Conservation (phyloP, 2,888 invertebrate genomes). For the Plagiodera versicolora region DNA sequence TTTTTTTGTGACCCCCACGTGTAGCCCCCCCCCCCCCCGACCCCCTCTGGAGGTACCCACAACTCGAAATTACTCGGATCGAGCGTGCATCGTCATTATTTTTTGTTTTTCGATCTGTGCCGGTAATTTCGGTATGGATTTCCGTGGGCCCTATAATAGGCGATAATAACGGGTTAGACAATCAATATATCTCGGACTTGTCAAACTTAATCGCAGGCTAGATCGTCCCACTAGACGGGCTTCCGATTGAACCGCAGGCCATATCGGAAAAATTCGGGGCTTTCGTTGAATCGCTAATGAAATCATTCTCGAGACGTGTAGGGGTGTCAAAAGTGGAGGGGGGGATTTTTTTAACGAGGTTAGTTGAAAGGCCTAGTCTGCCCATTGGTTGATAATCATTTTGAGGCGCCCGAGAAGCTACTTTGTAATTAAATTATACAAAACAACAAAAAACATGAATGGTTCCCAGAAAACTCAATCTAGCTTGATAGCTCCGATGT, state of each 20-base stretch:
- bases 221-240: slow-evolving; percentile 44
- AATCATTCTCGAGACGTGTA: neutral
- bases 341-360: neutral
- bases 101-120: slow-evolving; percentile 5
- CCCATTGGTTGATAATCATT: neutral
- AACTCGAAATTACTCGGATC: slow-evolving; percentile 1
- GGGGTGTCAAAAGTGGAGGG: neutral
- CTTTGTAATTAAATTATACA: no score
- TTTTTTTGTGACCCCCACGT: no score
- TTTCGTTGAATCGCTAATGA: slow-evolving; percentile 1
- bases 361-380: neutral
- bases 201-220: slow-evolving; percentile 45
- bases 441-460: no score
- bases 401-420: no score
- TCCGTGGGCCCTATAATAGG: slow-evolving; percentile 43
- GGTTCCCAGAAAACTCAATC: no score
- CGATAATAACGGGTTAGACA: slow-evolving; percentile 44
- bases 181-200: slow-evolving; percentile 48
- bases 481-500: no score
- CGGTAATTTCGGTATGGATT: slow-evolving; percentile 45
- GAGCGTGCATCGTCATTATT: slow-evolving; percentile 6
- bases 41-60: neutral
- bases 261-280: neutral
- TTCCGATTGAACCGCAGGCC: slow-evolving; percentile 42
- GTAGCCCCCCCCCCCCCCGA: no score